Base-by-base conservation (phyloP, 2,797 vertebrate species). In the Picus viridis region DNA sequence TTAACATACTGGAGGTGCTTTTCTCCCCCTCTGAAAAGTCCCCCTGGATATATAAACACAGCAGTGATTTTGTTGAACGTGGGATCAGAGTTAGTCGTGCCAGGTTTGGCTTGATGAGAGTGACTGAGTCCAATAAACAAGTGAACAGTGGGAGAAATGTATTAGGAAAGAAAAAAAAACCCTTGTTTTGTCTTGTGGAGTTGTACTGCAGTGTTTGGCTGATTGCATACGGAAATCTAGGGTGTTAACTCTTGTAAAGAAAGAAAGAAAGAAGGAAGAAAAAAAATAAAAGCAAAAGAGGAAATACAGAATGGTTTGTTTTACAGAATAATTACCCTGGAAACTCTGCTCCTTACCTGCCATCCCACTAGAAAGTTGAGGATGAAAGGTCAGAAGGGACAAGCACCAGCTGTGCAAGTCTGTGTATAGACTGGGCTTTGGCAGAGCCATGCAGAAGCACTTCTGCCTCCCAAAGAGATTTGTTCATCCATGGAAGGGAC, bases 1-100 rank as follows among this genome's bases (percentile, higher is more conserved):
- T 94, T 94, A 93, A 95, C 68, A 49, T 94, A 94, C 68, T 96
- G 70, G 86, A 95, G 91, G 95, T 93, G 89, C 78, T 92, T 96
- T 87, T 77, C 62, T 62, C 59, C 70, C 59, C 71, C 56, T 87
- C 82, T 83, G 64, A 87, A 92, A 71, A 71, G 89, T 92, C 85
- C 75, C 85, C 59, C 64, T 90, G 80, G 88, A 95, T 92, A 58
- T 94, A 96, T 90, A 94, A 97, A 94, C 74, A 73, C 73, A 92
- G 71, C 69, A 92, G 88, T 4, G 39, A 88, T 89, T 94, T 95
- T 96, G 90, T 85, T 96, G 83, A 96, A 90, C 0, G 57, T 73
- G 77, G 90, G 91, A 93, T 90, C 88, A 73, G 65, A 86, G 89
- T 89, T 41, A 92, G 45, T 41, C 32, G 43, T 76, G 51, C 77